A percentile compares a stretch with the other conserved stretches of the same genome.
Conservation (phyloP, 2,797 vertebrate species). For the Petrocephalus sullivani region DNA sequence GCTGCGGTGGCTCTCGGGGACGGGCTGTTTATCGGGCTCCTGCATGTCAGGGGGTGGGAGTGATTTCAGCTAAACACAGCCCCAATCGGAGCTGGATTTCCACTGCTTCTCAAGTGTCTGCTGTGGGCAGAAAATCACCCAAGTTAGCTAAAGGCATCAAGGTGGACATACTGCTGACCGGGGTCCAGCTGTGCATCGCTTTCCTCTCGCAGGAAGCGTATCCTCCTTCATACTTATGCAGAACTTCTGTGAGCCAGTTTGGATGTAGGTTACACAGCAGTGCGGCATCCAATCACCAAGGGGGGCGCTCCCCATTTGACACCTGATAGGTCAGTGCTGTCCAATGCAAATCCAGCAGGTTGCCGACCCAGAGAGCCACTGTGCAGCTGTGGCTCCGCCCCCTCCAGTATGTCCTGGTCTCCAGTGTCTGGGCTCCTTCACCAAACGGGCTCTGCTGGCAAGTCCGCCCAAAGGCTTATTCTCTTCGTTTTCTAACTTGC, state of each 20-base stretch:
- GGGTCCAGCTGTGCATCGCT: neutral
- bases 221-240: neutral
- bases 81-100: neutral
- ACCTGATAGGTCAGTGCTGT: neutral
- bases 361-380: neutral
- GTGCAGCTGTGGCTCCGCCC: neutral
- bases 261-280: neutral
- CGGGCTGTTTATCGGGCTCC: slow-evolving; percentile 33
- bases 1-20: neutral
- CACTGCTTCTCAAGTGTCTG: neutral
- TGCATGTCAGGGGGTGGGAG: neutral
- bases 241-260: neutral
- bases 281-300: neutral
- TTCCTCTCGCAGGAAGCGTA: neutral
- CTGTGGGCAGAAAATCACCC: neutral
- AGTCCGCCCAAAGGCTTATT: neutral
- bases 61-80: neutral
- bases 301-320: neutral
- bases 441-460: neutral
- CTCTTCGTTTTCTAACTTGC: neutral
- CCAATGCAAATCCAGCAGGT: neutral
- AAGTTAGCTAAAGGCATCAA: neutral
- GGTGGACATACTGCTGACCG: neutral
- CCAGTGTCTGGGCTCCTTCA: neutral
- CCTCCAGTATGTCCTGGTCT: neutral